These are phyloP conservation scores for Synanceia verrucosa DNA, from an alignment of 2,797 vertebrate genomes.

Conservation along the genomic window DNA sequence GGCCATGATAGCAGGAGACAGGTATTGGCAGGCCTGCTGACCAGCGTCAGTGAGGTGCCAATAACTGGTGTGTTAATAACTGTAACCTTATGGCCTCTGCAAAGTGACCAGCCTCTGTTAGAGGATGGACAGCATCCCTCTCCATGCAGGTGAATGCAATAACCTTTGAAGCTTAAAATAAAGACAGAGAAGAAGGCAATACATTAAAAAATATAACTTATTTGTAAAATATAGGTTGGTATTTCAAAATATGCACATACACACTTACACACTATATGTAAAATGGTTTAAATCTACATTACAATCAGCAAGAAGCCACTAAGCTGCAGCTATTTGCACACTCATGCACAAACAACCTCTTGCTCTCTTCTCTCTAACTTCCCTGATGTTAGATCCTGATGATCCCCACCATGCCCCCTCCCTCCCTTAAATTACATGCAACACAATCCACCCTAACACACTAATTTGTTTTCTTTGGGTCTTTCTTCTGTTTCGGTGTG, in stretches of 20 bases:
- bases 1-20: constrained; percentile 70
- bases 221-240: neutral
- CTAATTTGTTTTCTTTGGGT: constrained; percentile 85
- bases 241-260: constrained; percentile 8
- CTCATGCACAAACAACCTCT: constrained; percentile 56
- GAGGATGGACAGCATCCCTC: neutral
- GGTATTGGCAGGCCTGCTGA: constrained; percentile 77
- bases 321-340: constrained; percentile 37
- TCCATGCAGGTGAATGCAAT: neutral
- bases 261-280: neutral
- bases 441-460: constrained; percentile 84
- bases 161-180: constrained; percentile 4
- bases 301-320: constrained; percentile 23
- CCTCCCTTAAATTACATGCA: constrained; percentile 84
- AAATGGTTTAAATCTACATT: constrained; percentile 30
- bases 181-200: neutral
- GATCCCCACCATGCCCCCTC: constrained; percentile 70
- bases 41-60: constrained; percentile 71
- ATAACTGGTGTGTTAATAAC: constrained; percentile 80
- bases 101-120: constrained; percentile 29
- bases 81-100: constrained; percentile 58
- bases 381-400: constrained; percentile 75
- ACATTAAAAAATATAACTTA: neutral
- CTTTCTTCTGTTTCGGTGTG: constrained; percentile 75
- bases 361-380: constrained; percentile 73